Evolutionary conservation across 2,797 vertebrate genomes (phyloP).

Genomic region (Limosa lapponica): DNA sequence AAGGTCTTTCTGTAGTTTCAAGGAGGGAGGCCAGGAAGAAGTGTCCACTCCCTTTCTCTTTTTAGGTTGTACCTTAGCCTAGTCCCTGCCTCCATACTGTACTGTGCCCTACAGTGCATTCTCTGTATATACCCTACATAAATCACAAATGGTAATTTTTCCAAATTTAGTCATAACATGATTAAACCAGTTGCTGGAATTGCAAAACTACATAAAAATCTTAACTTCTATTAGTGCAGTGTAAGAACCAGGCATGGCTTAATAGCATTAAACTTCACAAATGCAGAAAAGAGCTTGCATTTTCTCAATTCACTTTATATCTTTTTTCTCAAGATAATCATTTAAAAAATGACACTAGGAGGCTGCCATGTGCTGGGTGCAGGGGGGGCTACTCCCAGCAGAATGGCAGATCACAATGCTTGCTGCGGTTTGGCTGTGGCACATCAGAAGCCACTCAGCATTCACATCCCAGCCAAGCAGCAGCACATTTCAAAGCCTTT

Average conservation of each 20-base stretch:
- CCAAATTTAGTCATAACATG: not conserved
- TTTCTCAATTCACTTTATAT: not conserved
- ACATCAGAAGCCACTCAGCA: not conserved
- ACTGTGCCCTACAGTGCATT: accelerated
- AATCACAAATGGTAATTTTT: not conserved
- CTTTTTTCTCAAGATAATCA: not conserved
- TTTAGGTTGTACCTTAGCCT: not conserved
- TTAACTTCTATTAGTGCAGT: not conserved
- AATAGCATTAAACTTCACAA: not conserved
- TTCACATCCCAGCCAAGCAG: not conserved
- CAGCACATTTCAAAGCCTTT: not conserved
- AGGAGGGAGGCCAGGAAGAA: not conserved
- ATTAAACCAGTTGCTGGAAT: not conserved
- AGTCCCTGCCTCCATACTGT: not conserved
- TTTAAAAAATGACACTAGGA: not conserved
- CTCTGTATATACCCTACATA: not conserved
- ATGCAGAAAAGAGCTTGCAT: not conserved
- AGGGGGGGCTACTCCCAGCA: not conserved
- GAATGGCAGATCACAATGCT: not conserved
- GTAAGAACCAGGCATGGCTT: not conserved
- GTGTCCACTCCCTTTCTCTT: not conserved
- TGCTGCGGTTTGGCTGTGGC: not conserved
- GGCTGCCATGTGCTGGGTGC: not conserved
- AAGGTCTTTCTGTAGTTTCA: not conserved
- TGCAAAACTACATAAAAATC: not conserved